These are phyloP conservation scores for Ophiodon elongatus DNA, from an alignment of 2,113 vertebrate species.

Conservation along the genomic window DNA sequence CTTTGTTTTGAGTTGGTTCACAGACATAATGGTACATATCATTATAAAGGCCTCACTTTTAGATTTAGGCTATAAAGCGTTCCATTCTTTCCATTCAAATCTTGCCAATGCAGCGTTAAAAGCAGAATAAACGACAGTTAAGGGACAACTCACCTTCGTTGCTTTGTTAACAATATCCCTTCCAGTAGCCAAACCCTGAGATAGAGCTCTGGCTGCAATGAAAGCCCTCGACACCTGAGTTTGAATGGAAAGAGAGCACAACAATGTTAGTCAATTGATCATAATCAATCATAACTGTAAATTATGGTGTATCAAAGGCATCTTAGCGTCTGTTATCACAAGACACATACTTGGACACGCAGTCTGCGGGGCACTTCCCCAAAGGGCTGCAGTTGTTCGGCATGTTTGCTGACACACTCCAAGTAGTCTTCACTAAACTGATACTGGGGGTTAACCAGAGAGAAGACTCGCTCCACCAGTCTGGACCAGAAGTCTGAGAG, in stretches of 20 bases:
- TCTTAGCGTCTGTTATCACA: background rate
- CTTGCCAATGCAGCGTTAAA: background rate
- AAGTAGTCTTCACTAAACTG: conserved; percentile 89
- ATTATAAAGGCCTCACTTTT: background rate
- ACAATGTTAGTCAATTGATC: background rate
- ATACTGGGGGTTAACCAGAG: conserved; percentile 91
- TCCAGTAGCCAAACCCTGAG: conserved; percentile 88
- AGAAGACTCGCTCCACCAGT: conserved; percentile 89
- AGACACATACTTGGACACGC: conserved; percentile 85
- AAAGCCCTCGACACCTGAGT: conserved; percentile 87
- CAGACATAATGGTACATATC: background rate
- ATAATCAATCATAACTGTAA: background rate
- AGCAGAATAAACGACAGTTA: background rate
- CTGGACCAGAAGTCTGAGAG: conserved; percentile 91
- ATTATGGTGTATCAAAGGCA: background rate
- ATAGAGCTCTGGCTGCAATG: conserved; percentile 87
- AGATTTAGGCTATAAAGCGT: background rate
- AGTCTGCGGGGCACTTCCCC: conserved; percentile 90
- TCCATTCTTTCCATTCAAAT: background rate
- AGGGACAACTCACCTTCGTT: conserved; percentile 82
- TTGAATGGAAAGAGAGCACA: conserved; percentile 11
- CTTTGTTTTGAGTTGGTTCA: background rate
- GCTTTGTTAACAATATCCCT: conserved; percentile 88
- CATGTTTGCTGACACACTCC: conserved; percentile 89
- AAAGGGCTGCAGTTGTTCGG: conserved; percentile 88